Conservation (phyloP, 37 sponge, comb jelly and placozoan species). For the Amphimedon queenslandica region DNA sequence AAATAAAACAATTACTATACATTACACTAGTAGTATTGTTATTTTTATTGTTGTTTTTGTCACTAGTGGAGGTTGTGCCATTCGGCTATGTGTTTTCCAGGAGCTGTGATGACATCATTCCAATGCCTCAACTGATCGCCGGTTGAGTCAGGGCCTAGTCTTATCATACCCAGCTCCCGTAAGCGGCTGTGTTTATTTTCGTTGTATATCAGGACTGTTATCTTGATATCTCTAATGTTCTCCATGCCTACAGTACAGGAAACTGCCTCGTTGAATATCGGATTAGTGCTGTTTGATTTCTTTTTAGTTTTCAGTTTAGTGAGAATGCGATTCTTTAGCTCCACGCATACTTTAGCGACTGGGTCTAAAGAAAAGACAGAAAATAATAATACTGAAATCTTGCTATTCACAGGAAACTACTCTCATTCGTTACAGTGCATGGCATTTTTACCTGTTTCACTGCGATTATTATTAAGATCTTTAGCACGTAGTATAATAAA, state of each 20-base stretch:
- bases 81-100: constrained; percentile 63
- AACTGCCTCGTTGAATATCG: constrained; percentile 65
- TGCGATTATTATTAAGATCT: constrained; percentile 38
- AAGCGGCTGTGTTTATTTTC: constrained; percentile 16
- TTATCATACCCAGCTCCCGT: constrained; percentile 43
- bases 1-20: too few species aligned
- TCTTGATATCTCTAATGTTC: constrained; percentile 3
- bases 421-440: too few species aligned
- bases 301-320: constrained; percentile 30
- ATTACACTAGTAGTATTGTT: neutral
- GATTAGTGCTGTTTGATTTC: constrained; percentile 33
- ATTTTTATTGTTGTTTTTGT: neutral
- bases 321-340: constrained; percentile 23
- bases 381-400: neutral
- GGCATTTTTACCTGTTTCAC: constrained; percentile 42
- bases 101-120: constrained; percentile 56
- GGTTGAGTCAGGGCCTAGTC: constrained; percentile 15
- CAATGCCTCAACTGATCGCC: constrained; percentile 64
- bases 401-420: too few species aligned
- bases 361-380: constrained; percentile 12
- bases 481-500: constrained; percentile 60
- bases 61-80: constrained; percentile 65
- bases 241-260: constrained; percentile 22
- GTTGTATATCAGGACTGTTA: constrained; percentile 30
- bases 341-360: constrained; percentile 36